Percentiles rank a stretch among this genome's conserved stretches.
phyloP scores from a whole-genome alignment of 2,113 vertebrate species.

The Solea senegalensis region DNA sequence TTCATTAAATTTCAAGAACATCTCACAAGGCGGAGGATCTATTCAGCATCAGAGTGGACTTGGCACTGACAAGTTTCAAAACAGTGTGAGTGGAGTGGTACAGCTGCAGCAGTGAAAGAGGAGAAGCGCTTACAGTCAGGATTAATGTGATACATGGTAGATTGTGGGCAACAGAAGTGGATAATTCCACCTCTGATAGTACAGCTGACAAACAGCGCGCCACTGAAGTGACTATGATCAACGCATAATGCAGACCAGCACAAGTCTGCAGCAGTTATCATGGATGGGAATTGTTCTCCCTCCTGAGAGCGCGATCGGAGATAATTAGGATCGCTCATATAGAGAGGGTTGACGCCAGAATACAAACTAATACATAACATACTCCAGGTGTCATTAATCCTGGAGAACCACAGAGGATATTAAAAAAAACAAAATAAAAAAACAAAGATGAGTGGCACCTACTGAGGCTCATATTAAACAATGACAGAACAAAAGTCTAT shows the following conservation, averaged over 20 bases:
- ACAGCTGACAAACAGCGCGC: constrained; percentile 41
- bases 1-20: constrained; percentile 1
- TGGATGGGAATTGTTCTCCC: constrained; percentile 25
- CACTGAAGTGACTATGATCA: constrained; percentile 41
- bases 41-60: not conserved
- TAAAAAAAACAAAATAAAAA: not conserved
- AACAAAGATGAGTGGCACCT: constrained; percentile 18
- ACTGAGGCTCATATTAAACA: constrained; percentile 10
- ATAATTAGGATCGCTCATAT: too few relatives aligned
- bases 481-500: constrained; percentile 33
- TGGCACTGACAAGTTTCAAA: too few relatives aligned
- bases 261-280: constrained; percentile 24
- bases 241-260: constrained; percentile 24
- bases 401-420: constrained; percentile 5
- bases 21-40: not conserved
- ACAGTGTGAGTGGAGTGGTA: too few relatives aligned
- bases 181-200: not conserved
- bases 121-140: constrained; percentile 1
- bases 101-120: not conserved
- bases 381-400: constrained; percentile 25
- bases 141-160: too few relatives aligned
- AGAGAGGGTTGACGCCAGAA: constrained; percentile 25
- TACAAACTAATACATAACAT: not conserved
- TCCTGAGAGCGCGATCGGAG: too few relatives aligned
- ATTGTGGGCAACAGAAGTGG: too few relatives aligned